Evolutionary conservation across 1,140 invertebrate species (phyloP).

Genomic region (Pogonognathellus flavescens): DNA sequence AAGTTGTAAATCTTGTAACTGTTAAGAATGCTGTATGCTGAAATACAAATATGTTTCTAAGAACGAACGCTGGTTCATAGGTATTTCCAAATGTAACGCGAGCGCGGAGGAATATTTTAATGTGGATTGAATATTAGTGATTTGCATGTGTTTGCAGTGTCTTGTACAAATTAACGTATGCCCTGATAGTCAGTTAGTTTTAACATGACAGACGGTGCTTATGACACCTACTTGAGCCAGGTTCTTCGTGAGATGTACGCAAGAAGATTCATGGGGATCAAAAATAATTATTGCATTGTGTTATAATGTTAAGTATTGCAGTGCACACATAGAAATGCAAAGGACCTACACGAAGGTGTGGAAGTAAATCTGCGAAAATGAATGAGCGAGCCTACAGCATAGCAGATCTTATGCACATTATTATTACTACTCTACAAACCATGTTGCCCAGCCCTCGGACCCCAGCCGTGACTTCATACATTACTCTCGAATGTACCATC

Average conservation of each 20-base stretch:
- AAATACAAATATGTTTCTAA: too few relatives aligned
- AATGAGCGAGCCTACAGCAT: slow-evolving; percentile 45
- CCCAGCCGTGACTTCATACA: slow-evolving; percentile 57
- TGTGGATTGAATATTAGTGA: too few relatives aligned
- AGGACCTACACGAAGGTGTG: slow-evolving; percentile 47
- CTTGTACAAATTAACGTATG: background rate
- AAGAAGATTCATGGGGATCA: slow-evolving; percentile 34
- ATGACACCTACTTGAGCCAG: slow-evolving; percentile 12
- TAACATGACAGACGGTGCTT: slow-evolving; percentile 9
- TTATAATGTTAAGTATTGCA: slow-evolving; percentile 2
- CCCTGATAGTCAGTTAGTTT: background rate
- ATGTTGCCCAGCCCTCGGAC: slow-evolving; percentile 32
- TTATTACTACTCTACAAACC: slow-evolving; percentile 43
- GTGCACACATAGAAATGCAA: slow-evolving; percentile 13
- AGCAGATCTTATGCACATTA: slow-evolving; percentile 31
- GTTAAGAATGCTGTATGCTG: too few relatives aligned
- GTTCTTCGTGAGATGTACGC: background rate
- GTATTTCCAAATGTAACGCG: too few relatives aligned
- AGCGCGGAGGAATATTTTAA: too few relatives aligned
- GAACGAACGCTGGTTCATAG: too few relatives aligned
- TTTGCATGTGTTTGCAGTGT: too few relatives aligned
- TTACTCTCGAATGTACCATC: slow-evolving; percentile 44
- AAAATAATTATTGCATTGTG: slow-evolving; percentile 45
- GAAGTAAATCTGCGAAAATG: slow-evolving; percentile 48
- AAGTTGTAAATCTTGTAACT: too few relatives aligned